phyloP scores from a whole-genome alignment of 2,888 invertebrate genomes.

The Smittia aterrima region DNA sequence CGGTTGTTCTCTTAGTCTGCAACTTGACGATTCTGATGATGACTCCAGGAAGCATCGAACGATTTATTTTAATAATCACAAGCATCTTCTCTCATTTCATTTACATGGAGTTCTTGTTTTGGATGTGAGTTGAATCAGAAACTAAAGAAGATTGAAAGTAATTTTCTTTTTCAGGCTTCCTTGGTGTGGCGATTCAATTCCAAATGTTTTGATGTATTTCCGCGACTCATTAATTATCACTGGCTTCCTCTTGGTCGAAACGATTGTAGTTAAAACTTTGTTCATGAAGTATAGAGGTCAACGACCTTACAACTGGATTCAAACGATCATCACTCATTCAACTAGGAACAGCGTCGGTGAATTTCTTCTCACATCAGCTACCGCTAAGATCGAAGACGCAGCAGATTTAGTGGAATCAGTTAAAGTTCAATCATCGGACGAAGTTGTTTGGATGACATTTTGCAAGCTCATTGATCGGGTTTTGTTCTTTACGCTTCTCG shows the following conservation, averaged over 20 bases:
- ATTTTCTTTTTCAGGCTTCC: not conserved
- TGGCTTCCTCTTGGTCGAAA: not conserved
- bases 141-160: not conserved
- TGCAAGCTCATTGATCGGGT: constrained; percentile 3
- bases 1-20: constrained; percentile 57
- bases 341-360: not conserved
- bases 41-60: constrained; percentile 59
- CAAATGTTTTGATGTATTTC: constrained; percentile 4
- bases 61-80: constrained; percentile 59
- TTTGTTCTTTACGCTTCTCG: not conserved
- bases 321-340: not conserved
- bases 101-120: constrained; percentile 61
- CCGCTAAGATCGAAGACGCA: not conserved
- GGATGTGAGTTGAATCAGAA: constrained; percentile 53
- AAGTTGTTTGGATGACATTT: not conserved
- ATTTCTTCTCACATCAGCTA: not conserved
- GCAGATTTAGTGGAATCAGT: constrained; percentile 11
- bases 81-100: constrained; percentile 63
- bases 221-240: not conserved
- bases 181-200: not conserved
- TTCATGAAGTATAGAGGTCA: not conserved
- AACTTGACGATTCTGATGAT: constrained; percentile 60
- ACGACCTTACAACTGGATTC: not conserved
- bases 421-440: not conserved
- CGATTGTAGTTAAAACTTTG: not conserved